Conservation (phyloP, 2,888 invertebrate genomes). For the Lymantria dispar region DNA sequence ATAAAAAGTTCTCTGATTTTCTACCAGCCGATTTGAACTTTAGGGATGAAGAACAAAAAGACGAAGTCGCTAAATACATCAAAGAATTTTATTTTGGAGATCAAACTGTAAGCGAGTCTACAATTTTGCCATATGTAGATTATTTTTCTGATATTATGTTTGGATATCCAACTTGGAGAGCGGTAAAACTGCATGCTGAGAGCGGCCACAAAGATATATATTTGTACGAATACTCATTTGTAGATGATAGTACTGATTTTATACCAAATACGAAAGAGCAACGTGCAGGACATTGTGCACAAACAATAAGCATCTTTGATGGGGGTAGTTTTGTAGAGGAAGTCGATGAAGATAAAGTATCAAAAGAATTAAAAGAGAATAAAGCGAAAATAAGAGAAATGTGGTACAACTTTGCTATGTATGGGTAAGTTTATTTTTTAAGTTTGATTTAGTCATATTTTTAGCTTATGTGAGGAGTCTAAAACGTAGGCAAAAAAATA, state of each 20-base stretch:
- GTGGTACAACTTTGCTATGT: conserved; percentile 34
- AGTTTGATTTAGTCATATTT: background rate
- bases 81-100: conserved; percentile 49
- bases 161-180: conserved; percentile 39
- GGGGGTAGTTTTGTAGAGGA: conserved; percentile 5
- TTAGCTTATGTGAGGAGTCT: no score
- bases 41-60: conserved; percentile 31
- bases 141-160: conserved; percentile 57
- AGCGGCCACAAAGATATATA: conserved; percentile 39
- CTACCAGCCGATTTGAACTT: conserved; percentile 47
- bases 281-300: conserved; percentile 45
- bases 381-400: conserved; percentile 26
- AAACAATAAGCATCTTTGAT: conserved; percentile 28
- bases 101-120: conserved; percentile 21
- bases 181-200: conserved; percentile 30
- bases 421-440: conserved; percentile 29
- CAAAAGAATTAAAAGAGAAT: conserved; percentile 28
- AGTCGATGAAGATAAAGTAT: conserved; percentile 12
- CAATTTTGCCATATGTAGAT: conserved; percentile 24
- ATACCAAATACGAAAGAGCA: conserved; percentile 31
- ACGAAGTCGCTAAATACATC: conserved; percentile 30
- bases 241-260: conserved; percentile 26
- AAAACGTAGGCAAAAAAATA: no score
- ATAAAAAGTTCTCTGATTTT: conserved; percentile 42
- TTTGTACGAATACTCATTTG: conserved; percentile 47